phyloP scores from a whole-genome alignment of 2,797 vertebrate species.

The Lemur catta region DNA sequence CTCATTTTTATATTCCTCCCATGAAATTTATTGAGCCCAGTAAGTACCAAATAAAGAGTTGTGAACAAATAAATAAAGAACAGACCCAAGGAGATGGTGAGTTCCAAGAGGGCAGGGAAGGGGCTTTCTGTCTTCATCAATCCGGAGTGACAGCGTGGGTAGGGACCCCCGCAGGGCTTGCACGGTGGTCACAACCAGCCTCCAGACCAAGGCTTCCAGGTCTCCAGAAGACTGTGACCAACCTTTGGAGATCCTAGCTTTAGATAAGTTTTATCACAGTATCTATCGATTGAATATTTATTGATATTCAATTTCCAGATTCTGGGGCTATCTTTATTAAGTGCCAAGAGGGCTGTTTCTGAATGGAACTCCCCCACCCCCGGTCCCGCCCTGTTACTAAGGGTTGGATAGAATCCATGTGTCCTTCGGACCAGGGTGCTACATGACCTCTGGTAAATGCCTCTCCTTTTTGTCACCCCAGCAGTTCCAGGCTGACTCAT shows the following conservation, averaged over 20 bases:
- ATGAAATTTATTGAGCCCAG: not conserved
- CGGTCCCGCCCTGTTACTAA: not conserved
- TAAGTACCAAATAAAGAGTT: not conserved
- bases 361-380: not conserved
- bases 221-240: not conserved
- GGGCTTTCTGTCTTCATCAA: not conserved
- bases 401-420: not conserved
- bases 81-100: not conserved
- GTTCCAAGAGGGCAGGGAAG: not conserved
- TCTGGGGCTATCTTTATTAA: not conserved
- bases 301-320: not conserved
- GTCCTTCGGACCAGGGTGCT: slow-evolving; percentile 37
- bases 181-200: not conserved
- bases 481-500: slow-evolving; percentile 73
- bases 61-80: not conserved
- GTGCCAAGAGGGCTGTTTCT: not conserved
- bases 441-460: slow-evolving; percentile 51
- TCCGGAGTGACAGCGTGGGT: not conserved
- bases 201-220: not conserved
- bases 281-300: not conserved
- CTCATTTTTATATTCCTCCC: slow-evolving; percentile 10
- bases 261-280: not conserved
- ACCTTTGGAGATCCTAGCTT: not conserved
- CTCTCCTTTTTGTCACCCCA: slow-evolving; percentile 55
- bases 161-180: not conserved